These are phyloP conservation scores for Orthonychiurus folsomi DNA, from an alignment of 2,888 invertebrate species.

Conservation along the genomic window DNA sequence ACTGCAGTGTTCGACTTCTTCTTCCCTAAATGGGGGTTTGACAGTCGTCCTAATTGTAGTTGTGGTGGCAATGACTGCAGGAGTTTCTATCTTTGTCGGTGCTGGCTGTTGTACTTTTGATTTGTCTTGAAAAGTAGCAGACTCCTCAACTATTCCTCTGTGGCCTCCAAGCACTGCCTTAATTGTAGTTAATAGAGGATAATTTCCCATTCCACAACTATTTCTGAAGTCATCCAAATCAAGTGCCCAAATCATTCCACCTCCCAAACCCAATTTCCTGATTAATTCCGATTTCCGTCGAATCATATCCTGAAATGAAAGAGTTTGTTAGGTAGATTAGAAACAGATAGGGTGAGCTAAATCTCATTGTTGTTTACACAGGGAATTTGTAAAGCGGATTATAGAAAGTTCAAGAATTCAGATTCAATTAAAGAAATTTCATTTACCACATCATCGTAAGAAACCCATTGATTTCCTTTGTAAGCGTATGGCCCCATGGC, in stretches of 20 bases:
- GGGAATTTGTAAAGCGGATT: too few relatives aligned
- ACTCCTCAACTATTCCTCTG: neutral
- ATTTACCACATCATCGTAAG: constrained; percentile 75
- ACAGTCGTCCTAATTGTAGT: neutral
- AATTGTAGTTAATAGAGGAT: constrained; percentile 70
- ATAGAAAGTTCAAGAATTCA: too few relatives aligned
- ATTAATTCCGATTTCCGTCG: constrained; percentile 51
- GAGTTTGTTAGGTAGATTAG: too few relatives aligned
- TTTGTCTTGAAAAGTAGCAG: neutral
- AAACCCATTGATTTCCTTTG: constrained; percentile 83
- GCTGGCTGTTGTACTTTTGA: neutral
- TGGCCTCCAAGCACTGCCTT: constrained; percentile 54
- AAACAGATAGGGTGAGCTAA: too few relatives aligned
- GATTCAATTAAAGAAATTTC: too few relatives aligned
- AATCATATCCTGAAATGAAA: too few relatives aligned
- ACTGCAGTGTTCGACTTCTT: constrained; percentile 18
- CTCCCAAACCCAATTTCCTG: constrained; percentile 55
- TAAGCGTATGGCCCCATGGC: constrained; percentile 82
- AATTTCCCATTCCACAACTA: constrained; percentile 66
- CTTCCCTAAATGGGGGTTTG: constrained; percentile 2
- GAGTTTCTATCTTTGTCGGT: neutral
- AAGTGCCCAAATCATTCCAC: constrained; percentile 85
- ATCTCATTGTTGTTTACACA: too few relatives aligned
- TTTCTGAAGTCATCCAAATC: constrained; percentile 74
- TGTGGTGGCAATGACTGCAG: constrained; percentile 2